A percentile compares a stretch with the other conserved stretches of the same genome.
These are phyloP conservation scores for Thumatha senex DNA, from an alignment of 2,888 invertebrate genomes.

Conservation along the genomic window DNA sequence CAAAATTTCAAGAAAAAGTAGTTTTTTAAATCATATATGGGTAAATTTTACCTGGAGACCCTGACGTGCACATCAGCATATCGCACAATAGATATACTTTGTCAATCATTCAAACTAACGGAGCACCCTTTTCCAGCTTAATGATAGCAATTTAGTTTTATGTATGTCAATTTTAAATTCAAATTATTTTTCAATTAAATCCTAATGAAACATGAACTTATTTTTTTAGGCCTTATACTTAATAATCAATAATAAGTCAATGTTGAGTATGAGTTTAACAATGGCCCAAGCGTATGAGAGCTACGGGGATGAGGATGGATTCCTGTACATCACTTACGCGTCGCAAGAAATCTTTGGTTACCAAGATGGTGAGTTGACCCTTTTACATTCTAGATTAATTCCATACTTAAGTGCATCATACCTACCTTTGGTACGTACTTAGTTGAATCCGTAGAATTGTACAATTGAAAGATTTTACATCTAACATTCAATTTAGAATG, in stretches of 20 bases:
- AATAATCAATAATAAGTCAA: conserved; percentile 91
- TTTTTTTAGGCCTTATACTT: conserved; percentile 88
- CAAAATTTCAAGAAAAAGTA: too few relatives aligned
- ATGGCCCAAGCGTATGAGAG: conserved; percentile 91
- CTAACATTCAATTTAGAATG: not conserved
- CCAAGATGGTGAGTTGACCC: conserved; percentile 62
- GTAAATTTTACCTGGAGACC: too few relatives aligned
- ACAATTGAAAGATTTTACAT: too few relatives aligned
- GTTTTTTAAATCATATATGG: too few relatives aligned
- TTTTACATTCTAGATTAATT: not conserved
- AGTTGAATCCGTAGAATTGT: not conserved
- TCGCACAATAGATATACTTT: too few relatives aligned
- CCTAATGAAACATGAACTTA: not conserved
- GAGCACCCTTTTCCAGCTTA: too few relatives aligned
- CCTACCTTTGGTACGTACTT: not conserved
- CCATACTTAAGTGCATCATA: not conserved
- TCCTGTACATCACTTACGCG: conserved; percentile 94
- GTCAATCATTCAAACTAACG: too few relatives aligned
- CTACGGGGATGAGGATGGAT: conserved; percentile 91
- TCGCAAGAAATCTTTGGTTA: conserved; percentile 95
- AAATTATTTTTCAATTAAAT: too few relatives aligned
- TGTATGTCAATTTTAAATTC: too few relatives aligned
- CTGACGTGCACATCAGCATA: too few relatives aligned
- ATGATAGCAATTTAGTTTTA: too few relatives aligned
- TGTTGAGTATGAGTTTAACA: conserved; percentile 91